Percentiles rank a stretch among this genome's conserved stretches.
phyloP scores from a whole-genome alignment of 2,888 invertebrate species.

The Trichopoda pennipes region DNA sequence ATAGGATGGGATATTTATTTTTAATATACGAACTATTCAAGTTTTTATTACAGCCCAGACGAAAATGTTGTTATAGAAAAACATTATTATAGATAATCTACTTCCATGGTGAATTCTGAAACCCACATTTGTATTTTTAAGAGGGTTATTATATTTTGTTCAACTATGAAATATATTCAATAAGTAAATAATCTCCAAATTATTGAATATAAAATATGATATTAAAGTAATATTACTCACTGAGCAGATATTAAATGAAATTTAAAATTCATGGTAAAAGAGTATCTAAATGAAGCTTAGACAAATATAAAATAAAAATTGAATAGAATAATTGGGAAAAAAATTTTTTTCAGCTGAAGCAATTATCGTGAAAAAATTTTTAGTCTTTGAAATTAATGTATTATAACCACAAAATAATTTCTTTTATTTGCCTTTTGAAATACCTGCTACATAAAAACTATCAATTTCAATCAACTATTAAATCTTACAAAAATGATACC shows the following conservation, averaged over 20 bases:
- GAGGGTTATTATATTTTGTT: constrained; percentile 10
- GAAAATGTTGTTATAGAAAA: constrained; percentile 16
- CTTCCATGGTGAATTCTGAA: constrained; percentile 25
- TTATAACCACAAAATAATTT: neutral
- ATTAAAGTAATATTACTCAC: no score
- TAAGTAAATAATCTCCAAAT: constrained; percentile 14
- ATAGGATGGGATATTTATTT: constrained; percentile 45
- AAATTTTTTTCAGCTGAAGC: no score
- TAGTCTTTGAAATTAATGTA: no score
- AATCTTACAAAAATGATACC: constrained; percentile 50
- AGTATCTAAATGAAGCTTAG: no score
- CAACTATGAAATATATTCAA: neutral
- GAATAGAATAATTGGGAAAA: no score
- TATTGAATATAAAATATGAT: no score
- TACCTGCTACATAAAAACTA: constrained; percentile 25
- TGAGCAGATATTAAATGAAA: neutral
- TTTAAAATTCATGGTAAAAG: no score
- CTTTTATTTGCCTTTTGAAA: no score
- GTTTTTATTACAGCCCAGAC: constrained; percentile 36
- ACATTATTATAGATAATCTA: constrained; percentile 57
- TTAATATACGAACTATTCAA: constrained; percentile 41
- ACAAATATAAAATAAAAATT: no score
- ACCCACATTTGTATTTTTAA: neutral
- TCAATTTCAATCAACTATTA: constrained; percentile 39
- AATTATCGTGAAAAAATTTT: no score